A percentile compares a stretch with the other conserved stretches of the same genome.
These are phyloP conservation scores for Riparia riparia DNA, from an alignment of 2,113 vertebrate genomes.

Conservation along the genomic window DNA sequence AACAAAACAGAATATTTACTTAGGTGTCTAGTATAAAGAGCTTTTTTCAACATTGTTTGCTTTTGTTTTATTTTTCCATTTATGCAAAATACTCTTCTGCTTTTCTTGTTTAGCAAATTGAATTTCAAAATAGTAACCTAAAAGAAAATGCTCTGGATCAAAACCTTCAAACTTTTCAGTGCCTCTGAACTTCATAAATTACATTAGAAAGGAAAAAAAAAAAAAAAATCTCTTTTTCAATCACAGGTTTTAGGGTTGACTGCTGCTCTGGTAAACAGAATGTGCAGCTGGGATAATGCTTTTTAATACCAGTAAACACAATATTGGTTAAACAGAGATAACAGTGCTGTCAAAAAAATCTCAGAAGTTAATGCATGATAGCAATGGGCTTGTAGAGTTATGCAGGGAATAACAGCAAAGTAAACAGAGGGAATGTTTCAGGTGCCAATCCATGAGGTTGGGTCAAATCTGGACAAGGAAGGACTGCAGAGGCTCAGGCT, in stretches of 20 bases:
- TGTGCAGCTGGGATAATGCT: not conserved
- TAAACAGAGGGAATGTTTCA: not conserved
- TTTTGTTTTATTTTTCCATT: not conserved
- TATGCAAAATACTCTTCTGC: not conserved
- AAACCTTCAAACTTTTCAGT: not conserved
- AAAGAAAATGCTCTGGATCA: slow-evolving; percentile 3
- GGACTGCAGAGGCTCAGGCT: not conserved
- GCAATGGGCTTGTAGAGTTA: not conserved
- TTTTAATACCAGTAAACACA: not conserved
- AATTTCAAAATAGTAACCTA: not conserved
- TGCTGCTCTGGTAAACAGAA: not conserved
- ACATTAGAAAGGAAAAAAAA: not conserved
- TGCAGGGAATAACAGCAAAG: not conserved
- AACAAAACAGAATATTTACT: not conserved
- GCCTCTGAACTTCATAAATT: slow-evolving; percentile 20
- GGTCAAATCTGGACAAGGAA: not conserved
- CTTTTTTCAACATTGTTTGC: not conserved
- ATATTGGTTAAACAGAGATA: not conserved
- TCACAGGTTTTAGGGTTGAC: not conserved
- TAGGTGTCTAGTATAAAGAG: not conserved
- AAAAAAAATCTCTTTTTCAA: not conserved
- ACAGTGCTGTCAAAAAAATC: not conserved
- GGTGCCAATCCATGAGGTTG: fast-evolving
- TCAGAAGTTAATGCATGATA: not conserved
- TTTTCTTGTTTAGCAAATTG: not conserved